Percentiles rank a stretch among this genome's conserved stretches.
Conservation (phyloP, 1,140 invertebrate genomes). For the Magallana ariakensis region DNA sequence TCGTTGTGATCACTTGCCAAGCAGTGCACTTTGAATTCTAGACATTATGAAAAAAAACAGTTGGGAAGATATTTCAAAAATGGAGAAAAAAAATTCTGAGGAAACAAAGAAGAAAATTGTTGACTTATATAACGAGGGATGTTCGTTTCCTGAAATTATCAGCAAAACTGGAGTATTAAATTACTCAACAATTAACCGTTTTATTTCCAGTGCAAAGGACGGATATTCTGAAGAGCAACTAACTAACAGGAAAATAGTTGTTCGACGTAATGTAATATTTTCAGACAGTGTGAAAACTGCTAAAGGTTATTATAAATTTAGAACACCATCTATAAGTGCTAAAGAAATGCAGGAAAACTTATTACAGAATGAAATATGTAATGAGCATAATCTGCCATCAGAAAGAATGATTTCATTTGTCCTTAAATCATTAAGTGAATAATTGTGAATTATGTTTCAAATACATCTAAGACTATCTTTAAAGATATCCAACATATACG, state of each 20-base stretch:
- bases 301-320: background rate
- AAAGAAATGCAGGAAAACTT: background rate
- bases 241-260: too few species aligned
- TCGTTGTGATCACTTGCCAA: background rate
- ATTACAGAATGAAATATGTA: background rate
- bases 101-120: slow-evolving; percentile 9
- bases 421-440: background rate
- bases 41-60: slow-evolving; percentile 1
- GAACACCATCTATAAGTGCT: background rate
- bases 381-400: slow-evolving; percentile 17
- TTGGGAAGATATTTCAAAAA: background rate
- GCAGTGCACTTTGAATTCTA: background rate
- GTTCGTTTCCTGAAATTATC: background rate
- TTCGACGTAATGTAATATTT: background rate
- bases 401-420: background rate
- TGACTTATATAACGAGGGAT: slow-evolving; percentile 8
- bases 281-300: background rate
- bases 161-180: background rate
- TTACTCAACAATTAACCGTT: background rate
- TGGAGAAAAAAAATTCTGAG: background rate
- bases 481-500: background rate
- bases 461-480: background rate
- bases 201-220: background rate
- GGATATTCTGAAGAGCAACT: background rate
- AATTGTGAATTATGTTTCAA: slow-evolving; percentile 41